Conservation (phyloP, 2,797 vertebrate species). For the Echiichthys vipera region DNA sequence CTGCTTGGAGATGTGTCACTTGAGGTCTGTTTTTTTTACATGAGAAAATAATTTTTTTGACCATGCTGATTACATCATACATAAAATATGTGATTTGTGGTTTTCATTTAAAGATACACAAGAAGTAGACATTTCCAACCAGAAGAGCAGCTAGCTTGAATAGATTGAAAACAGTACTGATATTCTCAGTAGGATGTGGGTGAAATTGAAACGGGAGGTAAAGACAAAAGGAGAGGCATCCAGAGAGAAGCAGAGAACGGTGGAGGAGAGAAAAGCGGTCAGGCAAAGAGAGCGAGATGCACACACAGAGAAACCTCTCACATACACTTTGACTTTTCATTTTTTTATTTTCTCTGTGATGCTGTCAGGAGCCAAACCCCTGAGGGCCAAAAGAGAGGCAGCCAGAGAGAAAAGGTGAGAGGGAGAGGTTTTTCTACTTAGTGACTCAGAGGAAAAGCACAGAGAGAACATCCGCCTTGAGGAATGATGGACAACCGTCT, state of each 20-base stretch:
- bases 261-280: conserved; percentile 35
- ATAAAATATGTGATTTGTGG: background rate
- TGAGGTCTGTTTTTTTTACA: background rate
- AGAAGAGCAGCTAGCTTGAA: conserved; percentile 7
- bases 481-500: conserved; percentile 58
- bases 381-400: conserved; percentile 28
- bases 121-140: background rate
- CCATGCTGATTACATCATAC: background rate
- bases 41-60: background rate
- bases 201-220: conserved; percentile 42
- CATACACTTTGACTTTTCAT: conserved; percentile 64
- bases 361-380: conserved; percentile 71
- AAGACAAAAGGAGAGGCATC: conserved; percentile 40
- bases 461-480: conserved; percentile 40
- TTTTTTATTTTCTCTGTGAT: conserved; percentile 52
- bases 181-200: conserved; percentile 19
- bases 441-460: conserved; percentile 58
- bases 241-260: conserved; percentile 26
- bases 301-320: conserved; percentile 60
- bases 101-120: background rate
- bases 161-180: conserved; percentile 24
- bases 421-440: conserved; percentile 41
- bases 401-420: conserved; percentile 59
- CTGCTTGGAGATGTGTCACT: background rate
- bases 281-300: conserved; percentile 41